A percentile compares a stretch with the other conserved stretches of the same genome.
These are phyloP conservation scores for Vulpes lagopus DNA, from an alignment of 2,113 vertebrate genomes.

Conservation along the genomic window DNA sequence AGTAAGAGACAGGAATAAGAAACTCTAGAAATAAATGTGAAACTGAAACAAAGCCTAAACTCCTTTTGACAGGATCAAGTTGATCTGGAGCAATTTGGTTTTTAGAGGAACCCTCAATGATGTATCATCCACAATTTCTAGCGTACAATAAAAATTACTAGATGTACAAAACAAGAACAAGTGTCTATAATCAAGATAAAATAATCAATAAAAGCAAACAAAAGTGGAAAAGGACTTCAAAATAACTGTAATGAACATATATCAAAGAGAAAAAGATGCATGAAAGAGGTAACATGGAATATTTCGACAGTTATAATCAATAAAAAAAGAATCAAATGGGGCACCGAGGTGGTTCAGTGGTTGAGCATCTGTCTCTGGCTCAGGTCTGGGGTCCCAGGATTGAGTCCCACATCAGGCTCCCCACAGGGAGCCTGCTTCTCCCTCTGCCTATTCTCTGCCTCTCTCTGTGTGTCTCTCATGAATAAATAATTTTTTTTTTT, in stretches of 20 bases:
- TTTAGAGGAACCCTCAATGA: not conserved
- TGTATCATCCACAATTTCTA: not conserved
- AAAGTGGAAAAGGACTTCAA: not conserved
- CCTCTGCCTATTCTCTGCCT: not conserved
- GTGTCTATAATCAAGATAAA: not conserved
- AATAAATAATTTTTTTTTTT: no score
- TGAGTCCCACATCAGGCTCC: not conserved
- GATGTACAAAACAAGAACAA: not conserved
- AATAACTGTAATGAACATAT: not conserved
- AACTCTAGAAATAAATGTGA: not conserved
- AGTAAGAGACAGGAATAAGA: not conserved
- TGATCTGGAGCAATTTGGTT: not conserved
- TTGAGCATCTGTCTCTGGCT: not conserved
- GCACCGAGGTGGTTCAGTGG: not conserved
- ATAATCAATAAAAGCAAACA: not conserved
- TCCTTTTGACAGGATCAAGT: not conserved
- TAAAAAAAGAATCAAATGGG: not conserved
- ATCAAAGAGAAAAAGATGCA: not conserved
- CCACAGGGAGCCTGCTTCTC: not conserved
- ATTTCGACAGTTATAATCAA: not conserved
- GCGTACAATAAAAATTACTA: not conserved
- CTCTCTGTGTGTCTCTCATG: no score
- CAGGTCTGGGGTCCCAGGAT: not conserved
- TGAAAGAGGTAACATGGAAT: not conserved
- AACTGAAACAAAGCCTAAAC: not conserved